Evolutionary conservation across 2,888 invertebrate species (phyloP).

Genomic region (Esperia sulphurella): DNA sequence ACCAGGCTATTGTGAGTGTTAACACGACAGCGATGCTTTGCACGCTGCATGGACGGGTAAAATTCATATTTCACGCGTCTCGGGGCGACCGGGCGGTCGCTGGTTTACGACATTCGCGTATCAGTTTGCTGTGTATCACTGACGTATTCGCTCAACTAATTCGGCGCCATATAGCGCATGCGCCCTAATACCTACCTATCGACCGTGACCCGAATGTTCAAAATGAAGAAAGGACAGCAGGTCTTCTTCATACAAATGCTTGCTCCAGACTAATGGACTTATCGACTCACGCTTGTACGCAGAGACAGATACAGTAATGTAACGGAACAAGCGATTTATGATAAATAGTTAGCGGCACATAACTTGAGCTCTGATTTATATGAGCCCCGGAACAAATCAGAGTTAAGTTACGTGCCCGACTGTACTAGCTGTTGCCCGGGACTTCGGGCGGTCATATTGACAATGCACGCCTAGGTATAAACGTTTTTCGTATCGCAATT

Average conservation of each 20-base stretch:
- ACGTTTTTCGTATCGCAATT: too few species aligned
- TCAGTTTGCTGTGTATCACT: constrained; percentile 59
- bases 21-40: constrained; percentile 60
- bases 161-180: constrained; percentile 49
- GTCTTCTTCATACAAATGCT: neutral
- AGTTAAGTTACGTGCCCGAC: too few species aligned
- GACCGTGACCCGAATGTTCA: constrained; percentile 44
- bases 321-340: too few species aligned
- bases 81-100: constrained; percentile 46
- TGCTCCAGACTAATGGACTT: too few species aligned
- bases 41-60: constrained; percentile 61
- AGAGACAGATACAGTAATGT: neutral
- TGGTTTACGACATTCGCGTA: constrained; percentile 64
- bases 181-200: constrained; percentile 49
- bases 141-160: constrained; percentile 38
- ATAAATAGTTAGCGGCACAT: too few species aligned
- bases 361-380: too few species aligned
- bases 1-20: constrained; percentile 56
- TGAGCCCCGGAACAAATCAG: too few species aligned
- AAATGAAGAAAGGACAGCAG: neutral
- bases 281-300: neutral
- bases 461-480: too few species aligned
- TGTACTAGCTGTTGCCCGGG: too few species aligned
- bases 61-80: constrained; percentile 53
- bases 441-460: too few species aligned